These are phyloP conservation scores for Gavialis gangeticus DNA, from an alignment of 2,113 vertebrate genomes.

Conservation along the genomic window DNA sequence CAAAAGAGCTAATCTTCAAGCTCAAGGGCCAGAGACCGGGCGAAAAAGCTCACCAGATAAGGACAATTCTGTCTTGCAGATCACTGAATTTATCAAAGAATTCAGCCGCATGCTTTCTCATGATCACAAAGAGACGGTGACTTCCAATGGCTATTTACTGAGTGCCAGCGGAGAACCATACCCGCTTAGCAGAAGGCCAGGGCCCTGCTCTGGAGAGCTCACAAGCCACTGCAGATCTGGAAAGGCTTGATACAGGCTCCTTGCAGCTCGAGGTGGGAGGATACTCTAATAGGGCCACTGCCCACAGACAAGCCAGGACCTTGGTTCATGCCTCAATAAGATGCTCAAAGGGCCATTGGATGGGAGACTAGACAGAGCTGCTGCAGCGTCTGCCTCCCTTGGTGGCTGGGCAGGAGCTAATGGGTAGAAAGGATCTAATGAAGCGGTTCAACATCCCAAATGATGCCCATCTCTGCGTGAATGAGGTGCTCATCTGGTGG, in stretches of 20 bases:
- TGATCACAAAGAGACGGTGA: not conserved
- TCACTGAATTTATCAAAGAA: not conserved
- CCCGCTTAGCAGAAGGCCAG: not conserved
- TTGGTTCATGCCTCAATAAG: not conserved
- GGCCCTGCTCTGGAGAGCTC: not conserved
- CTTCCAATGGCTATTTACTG: not conserved
- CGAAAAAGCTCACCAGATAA: not conserved
- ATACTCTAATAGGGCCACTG: not conserved
- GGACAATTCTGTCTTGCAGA: not conserved
- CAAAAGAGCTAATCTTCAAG: not conserved
- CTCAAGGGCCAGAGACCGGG: not conserved
- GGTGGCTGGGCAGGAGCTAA: not conserved
- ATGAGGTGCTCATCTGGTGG: rapidly evolving
- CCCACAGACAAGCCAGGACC: not conserved
- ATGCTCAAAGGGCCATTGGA: not conserved
- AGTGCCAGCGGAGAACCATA: not conserved
- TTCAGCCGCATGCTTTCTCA: not conserved
- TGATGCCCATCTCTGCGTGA: rapidly evolving
- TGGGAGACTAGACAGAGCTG: not conserved
- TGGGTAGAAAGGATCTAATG: too few relatives aligned
- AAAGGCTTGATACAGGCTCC: not conserved
- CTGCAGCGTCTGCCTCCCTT: not conserved
- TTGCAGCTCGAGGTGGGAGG: not conserved
- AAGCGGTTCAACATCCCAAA: not conserved
- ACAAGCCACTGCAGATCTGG: not conserved